Conservation (phyloP, 2,797 vertebrate species). For the Nannoperca australis region DNA sequence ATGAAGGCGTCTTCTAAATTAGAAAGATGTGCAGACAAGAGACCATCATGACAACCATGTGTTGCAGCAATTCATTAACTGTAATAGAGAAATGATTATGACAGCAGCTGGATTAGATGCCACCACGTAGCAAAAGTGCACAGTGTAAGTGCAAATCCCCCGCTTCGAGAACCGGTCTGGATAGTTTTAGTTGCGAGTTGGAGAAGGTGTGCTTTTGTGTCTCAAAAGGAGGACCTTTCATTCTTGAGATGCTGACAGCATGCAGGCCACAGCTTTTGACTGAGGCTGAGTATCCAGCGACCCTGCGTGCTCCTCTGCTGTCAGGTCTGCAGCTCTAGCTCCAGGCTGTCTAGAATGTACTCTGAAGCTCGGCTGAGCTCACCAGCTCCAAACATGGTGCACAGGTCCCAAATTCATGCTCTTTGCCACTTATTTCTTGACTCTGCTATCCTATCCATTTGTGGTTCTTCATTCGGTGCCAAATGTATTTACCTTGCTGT, state of each 20-base stretch:
- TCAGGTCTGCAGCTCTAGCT: slow-evolving; percentile 57
- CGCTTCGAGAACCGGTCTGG: background rate
- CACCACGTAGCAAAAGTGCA: background rate
- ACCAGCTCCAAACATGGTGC: slow-evolving; percentile 23
- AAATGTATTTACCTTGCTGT: slow-evolving; percentile 31
- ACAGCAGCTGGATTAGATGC: background rate
- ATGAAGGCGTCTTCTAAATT: background rate
- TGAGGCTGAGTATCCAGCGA: slow-evolving; percentile 47
- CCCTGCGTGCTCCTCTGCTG: slow-evolving; percentile 58
- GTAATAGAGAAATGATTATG: background rate
- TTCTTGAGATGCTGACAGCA: slow-evolving; percentile 43
- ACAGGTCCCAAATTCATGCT: slow-evolving; percentile 55
- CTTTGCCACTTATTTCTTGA: slow-evolving; percentile 23
- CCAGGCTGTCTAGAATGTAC: slow-evolving; percentile 54
- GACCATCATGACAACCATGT: background rate
- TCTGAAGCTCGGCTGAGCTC: slow-evolving; percentile 48
- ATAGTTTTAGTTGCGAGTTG: slow-evolving; percentile 18
- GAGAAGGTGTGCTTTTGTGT: slow-evolving; percentile 8
- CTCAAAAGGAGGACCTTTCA: slow-evolving; percentile 36
- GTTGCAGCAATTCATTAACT: background rate
- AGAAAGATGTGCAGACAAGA: background rate
- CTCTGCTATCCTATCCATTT: background rate
- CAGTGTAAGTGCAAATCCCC: slow-evolving; percentile 4
- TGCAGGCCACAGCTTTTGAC: slow-evolving; percentile 54
- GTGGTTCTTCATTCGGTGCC: slow-evolving; percentile 4